Evolutionary conservation across 2,113 vertebrate species (phyloP).

Genomic region (Labrus mixtus): DNA sequence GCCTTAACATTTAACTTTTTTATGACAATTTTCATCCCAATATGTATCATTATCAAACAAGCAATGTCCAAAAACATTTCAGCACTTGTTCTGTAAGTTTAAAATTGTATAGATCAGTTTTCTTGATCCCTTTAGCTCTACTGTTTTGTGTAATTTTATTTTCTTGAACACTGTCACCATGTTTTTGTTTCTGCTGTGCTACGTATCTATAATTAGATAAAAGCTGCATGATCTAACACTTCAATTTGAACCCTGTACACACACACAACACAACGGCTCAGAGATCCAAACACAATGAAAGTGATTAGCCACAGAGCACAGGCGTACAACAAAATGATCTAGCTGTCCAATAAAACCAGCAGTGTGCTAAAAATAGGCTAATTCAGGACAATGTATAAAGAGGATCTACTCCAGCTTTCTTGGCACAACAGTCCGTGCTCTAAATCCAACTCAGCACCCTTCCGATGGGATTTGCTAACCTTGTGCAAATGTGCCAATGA

Average conservation of each 20-base stretch:
- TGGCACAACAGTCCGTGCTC: constrained; percentile 53
- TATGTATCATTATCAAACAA: neutral
- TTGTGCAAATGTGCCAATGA: constrained; percentile 56
- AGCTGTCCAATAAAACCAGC: constrained; percentile 40
- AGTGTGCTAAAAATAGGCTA: constrained; percentile 59
- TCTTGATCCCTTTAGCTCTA: too few relatives aligned
- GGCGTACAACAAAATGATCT: constrained; percentile 39
- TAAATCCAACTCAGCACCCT: constrained; percentile 50
- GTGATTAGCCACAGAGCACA: constrained; percentile 21
- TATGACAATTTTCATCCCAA: neutral
- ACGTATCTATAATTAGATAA: neutral
- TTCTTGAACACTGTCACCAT: neutral
- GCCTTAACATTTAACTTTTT: too few relatives aligned
- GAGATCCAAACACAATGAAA: constrained; percentile 12
- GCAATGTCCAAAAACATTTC: too few relatives aligned
- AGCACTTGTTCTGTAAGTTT: neutral
- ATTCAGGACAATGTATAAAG: constrained; percentile 52
- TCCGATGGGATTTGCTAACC: constrained; percentile 56
- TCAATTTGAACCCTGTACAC: constrained; percentile 2
- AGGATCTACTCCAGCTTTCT: constrained; percentile 58
- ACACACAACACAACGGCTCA: neutral
- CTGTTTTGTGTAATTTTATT: too few relatives aligned
- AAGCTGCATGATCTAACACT: constrained; percentile 1
- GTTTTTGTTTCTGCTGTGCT: neutral
- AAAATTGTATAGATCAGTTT: too few relatives aligned